Conservation (phyloP, 2,797 vertebrate genomes). For the Tenualosa ilisha region DNA sequence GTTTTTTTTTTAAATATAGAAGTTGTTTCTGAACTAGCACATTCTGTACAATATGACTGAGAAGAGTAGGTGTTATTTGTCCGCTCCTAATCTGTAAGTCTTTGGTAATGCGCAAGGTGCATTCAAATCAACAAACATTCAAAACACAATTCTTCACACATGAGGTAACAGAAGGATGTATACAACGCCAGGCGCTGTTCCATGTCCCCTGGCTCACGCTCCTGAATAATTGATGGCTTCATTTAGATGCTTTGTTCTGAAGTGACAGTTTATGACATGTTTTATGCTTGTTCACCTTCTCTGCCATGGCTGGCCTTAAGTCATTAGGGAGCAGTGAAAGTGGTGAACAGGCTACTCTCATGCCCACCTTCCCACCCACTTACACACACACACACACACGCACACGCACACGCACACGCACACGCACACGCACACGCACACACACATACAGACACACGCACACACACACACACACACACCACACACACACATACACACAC, state of each 20-base stretch:
- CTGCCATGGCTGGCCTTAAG: constrained; percentile 39
- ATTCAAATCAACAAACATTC: not conserved
- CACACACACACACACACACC: no score
- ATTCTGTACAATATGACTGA: not conserved
- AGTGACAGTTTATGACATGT: constrained; percentile 54
- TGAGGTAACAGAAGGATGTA: not conserved
- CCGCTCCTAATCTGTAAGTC: not conserved
- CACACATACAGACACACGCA: no score
- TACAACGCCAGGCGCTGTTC: not conserved
- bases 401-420: no score
- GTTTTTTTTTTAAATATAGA: no score
- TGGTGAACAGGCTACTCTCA: constrained; percentile 48
- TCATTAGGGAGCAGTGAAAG: constrained; percentile 56
- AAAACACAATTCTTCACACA: not conserved
- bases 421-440: not conserved
- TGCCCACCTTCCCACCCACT: not conserved
- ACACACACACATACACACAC: no score
- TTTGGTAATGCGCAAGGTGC: not conserved
- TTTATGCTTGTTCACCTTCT: constrained; percentile 49
- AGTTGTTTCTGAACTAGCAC: not conserved
- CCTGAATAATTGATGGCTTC: constrained; percentile 59
- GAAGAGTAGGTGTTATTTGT: not conserved
- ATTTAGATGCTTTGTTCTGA: constrained; percentile 53
- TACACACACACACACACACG: no score
- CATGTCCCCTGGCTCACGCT: not conserved